Evolutionary conservation across 2,888 invertebrate species (phyloP).

Genomic region (Himalopsyche kuldschensis): DNA sequence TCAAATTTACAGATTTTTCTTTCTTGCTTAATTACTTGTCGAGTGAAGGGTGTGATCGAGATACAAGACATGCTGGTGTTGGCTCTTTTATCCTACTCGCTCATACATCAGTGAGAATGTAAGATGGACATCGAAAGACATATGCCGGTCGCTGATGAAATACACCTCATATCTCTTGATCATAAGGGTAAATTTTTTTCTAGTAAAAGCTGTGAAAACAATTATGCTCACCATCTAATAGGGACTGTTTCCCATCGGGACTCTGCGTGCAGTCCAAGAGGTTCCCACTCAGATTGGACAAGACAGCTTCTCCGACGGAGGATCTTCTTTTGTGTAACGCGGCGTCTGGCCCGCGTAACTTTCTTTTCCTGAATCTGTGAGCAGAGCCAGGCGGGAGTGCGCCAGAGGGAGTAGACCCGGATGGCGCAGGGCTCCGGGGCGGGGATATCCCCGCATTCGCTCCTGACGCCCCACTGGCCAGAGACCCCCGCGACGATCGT

Average conservation of each 20-base stretch:
- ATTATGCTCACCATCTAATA: conserved; percentile 52
- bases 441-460: conserved; percentile 36
- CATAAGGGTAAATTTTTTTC: too few species aligned
- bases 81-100: too few species aligned
- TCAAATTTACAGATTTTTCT: too few species aligned
- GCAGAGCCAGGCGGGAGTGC: conserved; percentile 39
- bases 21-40: too few species aligned
- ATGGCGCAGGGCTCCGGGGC: conserved; percentile 28
- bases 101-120: too few species aligned
- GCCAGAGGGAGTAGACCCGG: conserved; percentile 38
- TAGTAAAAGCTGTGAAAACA: too few species aligned
- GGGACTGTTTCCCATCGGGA: conserved; percentile 67
- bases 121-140: too few species aligned
- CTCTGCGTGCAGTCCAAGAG: conserved; percentile 87
- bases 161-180: too few species aligned
- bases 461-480: conserved; percentile 42
- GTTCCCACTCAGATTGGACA: conserved; percentile 83
- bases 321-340: conserved; percentile 79
- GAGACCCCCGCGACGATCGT: conserved; percentile 53
- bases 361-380: conserved; percentile 72
- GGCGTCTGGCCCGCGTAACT: conserved; percentile 63
- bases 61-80: too few species aligned
- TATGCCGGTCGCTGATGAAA: too few species aligned
- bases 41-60: too few species aligned
- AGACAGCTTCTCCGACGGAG: conserved; percentile 82